Percentiles rank a stretch among this genome's conserved stretches.
Conservation (phyloP, 23 tunicate species). For the Styela clava region DNA sequence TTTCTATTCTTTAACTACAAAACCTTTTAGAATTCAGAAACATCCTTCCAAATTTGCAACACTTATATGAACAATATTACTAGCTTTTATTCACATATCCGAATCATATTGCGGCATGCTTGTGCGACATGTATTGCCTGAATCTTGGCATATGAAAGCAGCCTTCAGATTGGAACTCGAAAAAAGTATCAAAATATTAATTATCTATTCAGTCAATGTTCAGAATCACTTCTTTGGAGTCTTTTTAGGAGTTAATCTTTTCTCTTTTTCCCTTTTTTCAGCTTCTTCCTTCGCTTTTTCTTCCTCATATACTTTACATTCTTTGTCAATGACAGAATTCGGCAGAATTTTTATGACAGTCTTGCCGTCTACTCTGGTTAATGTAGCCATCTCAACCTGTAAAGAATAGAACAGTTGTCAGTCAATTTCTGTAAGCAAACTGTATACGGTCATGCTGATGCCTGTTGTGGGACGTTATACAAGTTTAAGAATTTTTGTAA, state of each 20-base stretch:
- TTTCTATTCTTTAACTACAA: no score
- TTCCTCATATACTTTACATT: constrained; percentile 75
- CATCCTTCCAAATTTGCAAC: no score
- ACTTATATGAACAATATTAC: no score
- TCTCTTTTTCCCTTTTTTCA: constrained; percentile 85
- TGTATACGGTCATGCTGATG: no score
- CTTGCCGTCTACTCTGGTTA: constrained; percentile 60
- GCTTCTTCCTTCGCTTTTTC: constrained; percentile 85
- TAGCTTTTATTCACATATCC: no score
- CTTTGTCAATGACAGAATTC: constrained; percentile 50
- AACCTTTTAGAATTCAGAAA: no score
- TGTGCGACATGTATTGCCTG: no score
- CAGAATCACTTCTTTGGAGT: neutral
- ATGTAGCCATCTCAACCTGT: constrained; percentile 84
- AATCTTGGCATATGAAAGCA: neutral
- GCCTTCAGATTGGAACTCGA: neutral
- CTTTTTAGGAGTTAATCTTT: constrained; percentile 35
- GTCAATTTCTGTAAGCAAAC: neutral
- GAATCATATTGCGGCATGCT: no score
- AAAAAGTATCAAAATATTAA: neutral
- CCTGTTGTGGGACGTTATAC: no score
- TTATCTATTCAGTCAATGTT: neutral
- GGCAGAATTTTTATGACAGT: constrained; percentile 67
- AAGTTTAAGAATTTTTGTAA: no score
- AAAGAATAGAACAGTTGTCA: neutral